Evolutionary conservation across 92 coral and sea anemone species (phyloP).

Genomic region (Phenganax subtilis): DNA sequence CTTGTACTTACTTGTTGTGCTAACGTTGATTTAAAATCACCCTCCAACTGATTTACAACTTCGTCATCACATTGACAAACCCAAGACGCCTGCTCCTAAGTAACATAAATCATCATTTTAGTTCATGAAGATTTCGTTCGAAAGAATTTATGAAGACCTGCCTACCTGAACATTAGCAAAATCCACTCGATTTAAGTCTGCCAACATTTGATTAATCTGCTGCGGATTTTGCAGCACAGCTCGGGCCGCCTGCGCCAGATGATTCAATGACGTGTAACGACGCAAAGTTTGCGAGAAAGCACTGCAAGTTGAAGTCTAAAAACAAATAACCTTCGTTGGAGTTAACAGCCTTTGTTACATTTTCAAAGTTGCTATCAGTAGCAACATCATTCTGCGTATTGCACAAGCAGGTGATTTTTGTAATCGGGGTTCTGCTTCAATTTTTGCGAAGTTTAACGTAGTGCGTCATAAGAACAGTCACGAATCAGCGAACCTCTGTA

Average conservation of each 20-base stretch:
- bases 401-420: no score
- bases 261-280: conserved; percentile 96
- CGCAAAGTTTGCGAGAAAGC: conserved; percentile 99
- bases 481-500: no score
- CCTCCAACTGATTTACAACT: conserved; percentile 88
- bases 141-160: background rate
- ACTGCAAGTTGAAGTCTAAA: conserved; percentile 82
- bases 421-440: no score
- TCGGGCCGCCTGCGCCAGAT: conserved; percentile 97
- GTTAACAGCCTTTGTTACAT: background rate
- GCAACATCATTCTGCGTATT: background rate
- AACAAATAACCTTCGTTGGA: background rate
- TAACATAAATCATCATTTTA: background rate
- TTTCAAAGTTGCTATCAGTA: no score
- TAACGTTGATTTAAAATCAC: conserved; percentile 86
- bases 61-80: conserved; percentile 98
- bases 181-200: conserved; percentile 95
- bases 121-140: background rate
- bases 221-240: conserved; percentile 97
- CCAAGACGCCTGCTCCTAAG: conserved; percentile 98
- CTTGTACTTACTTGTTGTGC: conserved; percentile 73
- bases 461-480: no score
- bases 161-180: conserved; percentile 97
- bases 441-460: no score
- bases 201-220: conserved; percentile 94